phyloP scores from a whole-genome alignment of 92 coral and sea anemone species.

The Phymanthus crucifer region DNA sequence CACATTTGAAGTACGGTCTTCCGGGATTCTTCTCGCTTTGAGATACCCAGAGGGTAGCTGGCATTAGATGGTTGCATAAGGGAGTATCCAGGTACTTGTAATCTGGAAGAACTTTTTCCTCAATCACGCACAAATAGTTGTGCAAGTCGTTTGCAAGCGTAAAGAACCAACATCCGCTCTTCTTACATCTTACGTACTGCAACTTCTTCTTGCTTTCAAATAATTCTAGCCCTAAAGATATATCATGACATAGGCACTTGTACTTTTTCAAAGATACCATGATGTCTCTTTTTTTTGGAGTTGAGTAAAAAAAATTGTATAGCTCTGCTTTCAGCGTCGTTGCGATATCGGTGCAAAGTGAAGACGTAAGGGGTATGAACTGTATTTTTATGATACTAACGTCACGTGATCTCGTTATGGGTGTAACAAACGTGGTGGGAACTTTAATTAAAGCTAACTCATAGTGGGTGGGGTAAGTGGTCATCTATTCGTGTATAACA shows the following conservation, averaged over 20 bases:
- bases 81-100: background rate
- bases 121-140: background rate
- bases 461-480: background rate
- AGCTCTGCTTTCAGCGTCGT: background rate
- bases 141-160: background rate
- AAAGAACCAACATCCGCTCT: background rate
- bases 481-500: background rate
- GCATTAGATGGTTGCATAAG: background rate
- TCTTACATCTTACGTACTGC: background rate
- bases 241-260: background rate
- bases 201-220: background rate
- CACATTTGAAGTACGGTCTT: background rate
- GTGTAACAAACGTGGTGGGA: background rate
- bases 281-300: background rate
- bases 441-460: background rate
- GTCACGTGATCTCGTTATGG: slow-evolving; percentile 2
- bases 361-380: background rate
- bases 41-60: too few species aligned
- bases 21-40: background rate
- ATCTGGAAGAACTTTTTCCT: background rate
- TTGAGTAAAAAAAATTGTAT: background rate
- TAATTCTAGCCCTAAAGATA: background rate
- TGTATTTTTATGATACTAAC: background rate
- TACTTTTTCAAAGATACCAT: background rate
- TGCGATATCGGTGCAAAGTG: background rate